Conservation (phyloP, 2,888 invertebrate genomes). For the Athrips mouffetella region DNA sequence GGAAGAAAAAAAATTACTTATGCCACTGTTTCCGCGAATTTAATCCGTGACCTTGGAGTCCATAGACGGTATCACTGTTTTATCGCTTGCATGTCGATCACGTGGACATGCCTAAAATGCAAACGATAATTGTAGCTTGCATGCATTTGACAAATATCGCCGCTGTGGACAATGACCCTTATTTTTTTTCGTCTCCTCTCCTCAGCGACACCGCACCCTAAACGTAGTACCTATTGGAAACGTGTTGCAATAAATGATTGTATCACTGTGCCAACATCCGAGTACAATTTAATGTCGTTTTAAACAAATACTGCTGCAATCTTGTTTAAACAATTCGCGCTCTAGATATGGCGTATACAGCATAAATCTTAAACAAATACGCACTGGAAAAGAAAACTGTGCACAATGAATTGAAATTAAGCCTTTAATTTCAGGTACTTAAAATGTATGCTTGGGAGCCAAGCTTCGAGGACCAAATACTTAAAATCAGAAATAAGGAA, state of each 20-base stretch:
- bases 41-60: too few species aligned
- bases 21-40: too few species aligned
- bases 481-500: slow-evolving; percentile 92
- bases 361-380: slow-evolving; percentile 1
- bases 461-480: slow-evolving; percentile 92
- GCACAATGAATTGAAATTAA: background rate
- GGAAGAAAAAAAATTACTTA: too few species aligned
- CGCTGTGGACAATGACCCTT: too few species aligned
- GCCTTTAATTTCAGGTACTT: slow-evolving; percentile 78
- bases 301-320: background rate
- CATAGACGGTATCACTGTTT: too few species aligned
- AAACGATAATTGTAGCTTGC: too few species aligned
- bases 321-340: slow-evolving; percentile 11
- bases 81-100: too few species aligned
- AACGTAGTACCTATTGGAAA: background rate
- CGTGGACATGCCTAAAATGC: too few species aligned
- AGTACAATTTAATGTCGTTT: background rate
- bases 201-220: background rate
- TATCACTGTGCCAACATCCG: background rate
- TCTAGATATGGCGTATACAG: slow-evolving; percentile 12
- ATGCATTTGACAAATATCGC: too few species aligned
- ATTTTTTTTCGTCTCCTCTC: background rate
- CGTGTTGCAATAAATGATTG: background rate
- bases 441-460: slow-evolving; percentile 98
- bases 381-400: background rate